Evolutionary conservation across 2,797 vertebrate species (phyloP), one percentile per base, ranked within the genome.

Genomic region (Pseudocheirus occidentalis): DNA sequence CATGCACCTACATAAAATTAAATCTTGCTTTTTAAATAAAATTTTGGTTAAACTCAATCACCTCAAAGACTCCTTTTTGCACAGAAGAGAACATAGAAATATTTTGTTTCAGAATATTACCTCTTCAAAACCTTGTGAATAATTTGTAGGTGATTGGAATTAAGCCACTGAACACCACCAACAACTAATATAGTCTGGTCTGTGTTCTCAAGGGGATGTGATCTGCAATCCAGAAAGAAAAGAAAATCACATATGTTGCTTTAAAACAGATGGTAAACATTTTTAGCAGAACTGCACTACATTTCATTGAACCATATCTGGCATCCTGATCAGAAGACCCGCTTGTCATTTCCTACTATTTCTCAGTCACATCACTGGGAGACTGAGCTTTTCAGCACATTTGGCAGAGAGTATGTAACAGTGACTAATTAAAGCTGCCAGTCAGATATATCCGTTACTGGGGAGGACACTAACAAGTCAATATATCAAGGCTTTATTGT

Each of bases 161-260:
- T 99, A 91, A 99, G 99, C 99, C 99, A 99, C 98, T 99, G 99
- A 97, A 99, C 99, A 81, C 99, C 99, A 94, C 99, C 99, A 98
- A 99, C 99, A 94, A 99, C 99, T 98, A 99, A 98, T 96, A 99
- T 99, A 0, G 99, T 99, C 98, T 98, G 98, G 92, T 98, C 96
- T 3, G 99, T 99, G 98, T 99, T 99, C 97, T 98, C 97, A 93
- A 99, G 98, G 87, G 99, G 99, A 98, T 96, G 98, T 91, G 99
- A 99, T 98, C 99, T 99, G 98, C 98, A 98, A 98, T 62, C 96
- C 97, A 98, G 57, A 97, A 98, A 98, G 94, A 97, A 97, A 97
- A 98, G 96, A 96, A 98, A 87, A 87, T 46, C 21, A 96, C 96
- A 98, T 59, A 95, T 92, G 94, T 97, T 97, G 90, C 97, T 94